phyloP scores from a whole-genome alignment of 2,797 vertebrate species.

The Gila robusta region DNA sequence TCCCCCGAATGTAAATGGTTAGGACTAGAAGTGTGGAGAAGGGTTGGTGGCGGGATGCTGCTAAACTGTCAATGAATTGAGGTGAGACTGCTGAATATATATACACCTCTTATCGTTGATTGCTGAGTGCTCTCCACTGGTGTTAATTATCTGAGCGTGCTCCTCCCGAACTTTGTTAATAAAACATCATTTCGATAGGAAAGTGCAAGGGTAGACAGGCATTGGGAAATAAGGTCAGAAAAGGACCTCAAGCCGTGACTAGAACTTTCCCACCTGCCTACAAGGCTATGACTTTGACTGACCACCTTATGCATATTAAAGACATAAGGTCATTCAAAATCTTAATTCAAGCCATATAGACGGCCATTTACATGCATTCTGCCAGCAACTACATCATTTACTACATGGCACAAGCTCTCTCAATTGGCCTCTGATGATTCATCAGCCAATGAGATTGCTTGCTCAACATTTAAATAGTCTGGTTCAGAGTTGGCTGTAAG shows the following conservation, averaged over 20 bases:
- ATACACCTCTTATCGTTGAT: no score
- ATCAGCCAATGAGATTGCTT: neutral
- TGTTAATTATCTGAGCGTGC: no score
- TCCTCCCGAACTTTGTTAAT: no score
- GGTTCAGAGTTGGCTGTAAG: neutral
- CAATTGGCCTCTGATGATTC: neutral
- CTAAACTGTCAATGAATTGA: no score
- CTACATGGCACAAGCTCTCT: neutral
- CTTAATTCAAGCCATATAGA: conserved; percentile 49
- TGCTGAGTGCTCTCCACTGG: no score
- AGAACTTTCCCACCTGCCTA: neutral
- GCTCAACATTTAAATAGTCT: neutral
- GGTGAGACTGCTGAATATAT: no score
- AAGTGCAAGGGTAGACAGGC: neutral
- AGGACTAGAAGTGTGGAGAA: no score
- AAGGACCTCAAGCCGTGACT: neutral
- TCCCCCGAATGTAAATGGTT: no score
- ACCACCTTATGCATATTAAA: conserved; percentile 32
- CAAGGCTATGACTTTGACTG: neutral
- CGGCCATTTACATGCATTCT: neutral
- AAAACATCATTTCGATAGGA: neutral
- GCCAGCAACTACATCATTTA: neutral
- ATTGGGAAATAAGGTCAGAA: neutral
- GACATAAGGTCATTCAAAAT: neutral
- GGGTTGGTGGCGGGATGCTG: no score